Base-by-base conservation (phyloP, 2,888 invertebrate species). In the Ectemnius cavifrons region DNA sequence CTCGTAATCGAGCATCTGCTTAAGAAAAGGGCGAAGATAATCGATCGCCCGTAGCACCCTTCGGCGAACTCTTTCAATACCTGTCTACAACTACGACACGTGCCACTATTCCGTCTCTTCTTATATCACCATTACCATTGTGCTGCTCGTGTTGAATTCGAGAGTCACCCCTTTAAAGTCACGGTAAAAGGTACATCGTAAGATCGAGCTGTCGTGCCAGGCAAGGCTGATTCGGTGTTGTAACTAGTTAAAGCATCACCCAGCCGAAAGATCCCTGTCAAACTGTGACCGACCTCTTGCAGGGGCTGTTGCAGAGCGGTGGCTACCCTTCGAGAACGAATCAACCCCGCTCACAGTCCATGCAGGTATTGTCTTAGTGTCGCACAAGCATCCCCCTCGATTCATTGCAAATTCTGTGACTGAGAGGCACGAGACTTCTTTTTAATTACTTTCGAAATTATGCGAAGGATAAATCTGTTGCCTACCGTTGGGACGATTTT, bases 241-340 rank as follows among this genome's bases (percentile, higher is more conserved):
- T 37, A 37, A 37, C 37, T 37, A 37, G 6, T 52, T 52, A 52
- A 52, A 52, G 16, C 52, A 37, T 37, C 11, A 11, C 52, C n/a
- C 14, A 52, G 13, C 4, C n/a, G 16, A 52, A 52, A 65, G 63
- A 67, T 61, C 46, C 62, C 66, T 77, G 62, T 80, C 75, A 71
- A 80, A 76, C 71, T 71, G 72, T 78, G 68, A 37, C 76, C 65
- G 60, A 83, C 81, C 81, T 87, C 86, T 88, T 89, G 86, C 88
- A 89, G 89, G 89, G 89, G 87, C 87, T 88, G 89, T 86, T 89
- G 85, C 89, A 89, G 85, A 86, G 87, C 87, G 88, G 86, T 86
- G 87, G 87, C 85, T 89, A 87, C 85, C 75, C 88, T 72, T 87
- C 87, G 84, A 87, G 87, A 85, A 75, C 87, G 68, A 87, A 84